Percentiles rank a stretch among this genome's conserved stretches.
Conservation (phyloP, 92 coral and sea anemone species). For the Parazoanthus atlanticus region DNA sequence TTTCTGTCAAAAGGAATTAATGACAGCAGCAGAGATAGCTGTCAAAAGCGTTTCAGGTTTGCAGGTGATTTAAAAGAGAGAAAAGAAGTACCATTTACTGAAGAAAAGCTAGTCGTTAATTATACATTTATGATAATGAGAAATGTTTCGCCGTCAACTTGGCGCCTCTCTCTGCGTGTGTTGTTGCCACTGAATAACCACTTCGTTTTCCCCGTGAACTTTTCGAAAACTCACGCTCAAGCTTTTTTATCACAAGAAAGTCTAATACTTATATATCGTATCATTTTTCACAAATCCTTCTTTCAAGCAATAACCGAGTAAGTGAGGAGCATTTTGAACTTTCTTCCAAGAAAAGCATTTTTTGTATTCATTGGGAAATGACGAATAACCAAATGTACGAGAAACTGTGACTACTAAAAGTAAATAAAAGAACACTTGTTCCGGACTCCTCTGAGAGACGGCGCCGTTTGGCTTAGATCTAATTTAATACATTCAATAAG, state of each 20-base stretch:
- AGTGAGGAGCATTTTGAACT: background rate
- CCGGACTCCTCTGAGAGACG: constrained; percentile 31
- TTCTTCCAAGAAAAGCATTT: background rate
- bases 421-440: background rate
- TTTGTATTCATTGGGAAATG: background rate
- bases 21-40: constrained; percentile 12
- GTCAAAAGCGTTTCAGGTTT: constrained; percentile 10
- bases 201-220: background rate
- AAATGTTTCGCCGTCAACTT: constrained; percentile 1
- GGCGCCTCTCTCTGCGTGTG: constrained; percentile 32
- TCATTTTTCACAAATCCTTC: background rate
- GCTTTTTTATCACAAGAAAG: background rate
- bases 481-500: constrained; percentile 41
- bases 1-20: background rate
- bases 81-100: constrained; percentile 16
- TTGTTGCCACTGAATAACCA: background rate
- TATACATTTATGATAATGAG: constrained; percentile 30
- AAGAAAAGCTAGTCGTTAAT: constrained; percentile 28
- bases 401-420: constrained; percentile 11
- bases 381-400: background rate
- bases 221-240: background rate
- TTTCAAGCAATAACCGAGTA: background rate
- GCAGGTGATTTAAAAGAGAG: constrained; percentile 34
- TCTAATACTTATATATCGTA: background rate
- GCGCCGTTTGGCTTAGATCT: constrained; percentile 16